Evolutionary conservation across 2,797 vertebrate genomes (phyloP).

Genomic region (Mus minutoides): DNA sequence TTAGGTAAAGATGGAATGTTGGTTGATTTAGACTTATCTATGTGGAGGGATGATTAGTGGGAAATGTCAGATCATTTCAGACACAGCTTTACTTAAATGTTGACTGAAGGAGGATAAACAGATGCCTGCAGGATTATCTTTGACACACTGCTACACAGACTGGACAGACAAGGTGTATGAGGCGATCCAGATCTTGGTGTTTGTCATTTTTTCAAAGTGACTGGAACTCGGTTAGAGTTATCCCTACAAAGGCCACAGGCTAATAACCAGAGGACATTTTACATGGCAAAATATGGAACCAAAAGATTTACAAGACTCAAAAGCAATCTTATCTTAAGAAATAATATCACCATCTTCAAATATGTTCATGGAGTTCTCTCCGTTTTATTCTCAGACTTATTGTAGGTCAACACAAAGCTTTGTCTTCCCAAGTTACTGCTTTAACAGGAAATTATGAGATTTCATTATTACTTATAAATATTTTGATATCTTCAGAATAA

Average conservation of each 20-base stretch:
- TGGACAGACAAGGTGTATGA: neutral
- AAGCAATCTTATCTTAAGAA: conserved; percentile 14
- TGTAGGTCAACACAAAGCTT: neutral
- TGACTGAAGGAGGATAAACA: neutral
- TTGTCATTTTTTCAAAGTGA: neutral
- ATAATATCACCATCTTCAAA: neutral
- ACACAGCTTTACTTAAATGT: neutral
- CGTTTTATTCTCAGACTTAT: neutral
- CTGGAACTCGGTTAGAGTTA: neutral
- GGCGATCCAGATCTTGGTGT: neutral
- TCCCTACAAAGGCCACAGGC: neutral
- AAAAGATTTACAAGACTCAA: conserved; percentile 23
- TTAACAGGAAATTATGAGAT: neutral
- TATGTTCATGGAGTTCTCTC: neutral
- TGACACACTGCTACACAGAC: neutral
- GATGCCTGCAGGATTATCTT: neutral
- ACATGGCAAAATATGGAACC: neutral
- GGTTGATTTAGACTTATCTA: neutral
- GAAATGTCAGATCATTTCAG: neutral
- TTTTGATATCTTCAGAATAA: conserved; percentile 15
- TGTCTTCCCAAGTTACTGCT: neutral
- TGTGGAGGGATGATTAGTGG: neutral
- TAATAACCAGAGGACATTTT: neutral
- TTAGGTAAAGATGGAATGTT: neutral
- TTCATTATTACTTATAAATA: conserved; percentile 16